Conservation (phyloP, 2,113 vertebrate species). For the Oxygymnocypris stewartii region DNA sequence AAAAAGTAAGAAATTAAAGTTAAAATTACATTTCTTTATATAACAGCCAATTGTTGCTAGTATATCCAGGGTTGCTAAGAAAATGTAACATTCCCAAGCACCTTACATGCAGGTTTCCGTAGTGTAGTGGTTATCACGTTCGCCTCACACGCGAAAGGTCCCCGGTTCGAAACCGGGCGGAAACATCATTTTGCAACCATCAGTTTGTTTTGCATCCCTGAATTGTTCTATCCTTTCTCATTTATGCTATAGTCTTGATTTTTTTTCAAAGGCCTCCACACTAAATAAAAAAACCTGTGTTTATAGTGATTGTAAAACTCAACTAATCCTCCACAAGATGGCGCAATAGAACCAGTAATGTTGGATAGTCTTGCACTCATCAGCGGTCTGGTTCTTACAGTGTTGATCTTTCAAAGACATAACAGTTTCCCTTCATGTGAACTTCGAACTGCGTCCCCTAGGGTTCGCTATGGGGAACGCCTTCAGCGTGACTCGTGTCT, state of each 20-base stretch:
- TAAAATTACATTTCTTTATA: too few species aligned
- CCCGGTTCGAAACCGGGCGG: constrained; percentile 74
- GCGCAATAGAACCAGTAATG: constrained; percentile 8
- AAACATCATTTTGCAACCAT: too few species aligned
- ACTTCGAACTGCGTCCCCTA: too few species aligned
- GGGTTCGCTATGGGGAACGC: too few species aligned
- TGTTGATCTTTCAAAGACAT: neutral
- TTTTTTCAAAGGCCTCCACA: neutral
- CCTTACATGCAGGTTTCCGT: too few species aligned
- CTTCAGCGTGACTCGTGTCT: too few species aligned
- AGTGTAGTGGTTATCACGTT: constrained; percentile 78
- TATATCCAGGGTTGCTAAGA: too few species aligned
- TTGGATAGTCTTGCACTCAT: neutral
- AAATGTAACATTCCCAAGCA: too few species aligned
- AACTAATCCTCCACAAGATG: constrained; percentile 35
- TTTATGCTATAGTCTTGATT: neutral
- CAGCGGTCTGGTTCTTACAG: neutral
- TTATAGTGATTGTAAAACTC: neutral
- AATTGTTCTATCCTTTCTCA: neutral
- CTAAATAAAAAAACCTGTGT: neutral
- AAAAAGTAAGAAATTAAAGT: too few species aligned
- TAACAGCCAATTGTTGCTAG: too few species aligned
- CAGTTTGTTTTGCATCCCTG: neutral
- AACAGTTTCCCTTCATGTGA: too few species aligned
- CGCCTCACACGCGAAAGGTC: constrained; percentile 65